These are phyloP conservation scores for Chorisops tibialis DNA, from an alignment of 2,888 invertebrate genomes.

Conservation along the genomic window DNA sequence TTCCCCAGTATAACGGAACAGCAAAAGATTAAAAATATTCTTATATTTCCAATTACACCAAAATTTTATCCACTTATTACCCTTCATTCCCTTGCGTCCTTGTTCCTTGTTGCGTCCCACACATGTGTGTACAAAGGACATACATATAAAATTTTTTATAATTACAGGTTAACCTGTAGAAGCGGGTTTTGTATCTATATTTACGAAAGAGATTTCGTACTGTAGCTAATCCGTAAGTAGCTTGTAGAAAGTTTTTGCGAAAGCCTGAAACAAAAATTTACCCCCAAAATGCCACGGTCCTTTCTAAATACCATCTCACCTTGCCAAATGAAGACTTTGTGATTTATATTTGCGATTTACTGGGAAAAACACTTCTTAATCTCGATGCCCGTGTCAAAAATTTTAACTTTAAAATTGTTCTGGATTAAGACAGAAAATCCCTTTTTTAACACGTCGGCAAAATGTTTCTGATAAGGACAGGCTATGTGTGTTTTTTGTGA, in stretches of 20 bases:
- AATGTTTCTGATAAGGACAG: too few species aligned
- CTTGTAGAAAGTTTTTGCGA: constrained; percentile 16
- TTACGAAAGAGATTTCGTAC: not conserved
- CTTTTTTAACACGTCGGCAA: constrained; percentile 26
- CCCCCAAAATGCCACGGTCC: constrained; percentile 3
- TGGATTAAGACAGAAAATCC: constrained; percentile 29
- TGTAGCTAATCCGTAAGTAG: constrained; percentile 7
- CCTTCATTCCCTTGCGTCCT: too few species aligned
- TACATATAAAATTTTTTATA: too few species aligned
- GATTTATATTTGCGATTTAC: constrained; percentile 11
- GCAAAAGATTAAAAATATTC: too few species aligned
- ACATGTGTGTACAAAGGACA: too few species aligned
- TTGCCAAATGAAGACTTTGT: constrained; percentile 13
- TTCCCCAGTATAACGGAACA: too few species aligned
- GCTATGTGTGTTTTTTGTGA: too few species aligned
- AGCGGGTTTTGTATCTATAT: too few species aligned
- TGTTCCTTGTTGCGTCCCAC: too few species aligned
- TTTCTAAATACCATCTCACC: constrained; percentile 9
- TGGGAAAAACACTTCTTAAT: not conserved
- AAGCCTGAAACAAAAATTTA: not conserved
- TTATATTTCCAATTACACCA: too few species aligned
- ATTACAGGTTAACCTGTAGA: too few species aligned
- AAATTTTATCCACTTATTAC: too few species aligned
- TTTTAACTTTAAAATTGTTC: constrained; percentile 29
- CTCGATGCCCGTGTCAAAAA: constrained; percentile 10